Conservation (phyloP, 2,888 invertebrate genomes). For the Celastrina argiolus region DNA sequence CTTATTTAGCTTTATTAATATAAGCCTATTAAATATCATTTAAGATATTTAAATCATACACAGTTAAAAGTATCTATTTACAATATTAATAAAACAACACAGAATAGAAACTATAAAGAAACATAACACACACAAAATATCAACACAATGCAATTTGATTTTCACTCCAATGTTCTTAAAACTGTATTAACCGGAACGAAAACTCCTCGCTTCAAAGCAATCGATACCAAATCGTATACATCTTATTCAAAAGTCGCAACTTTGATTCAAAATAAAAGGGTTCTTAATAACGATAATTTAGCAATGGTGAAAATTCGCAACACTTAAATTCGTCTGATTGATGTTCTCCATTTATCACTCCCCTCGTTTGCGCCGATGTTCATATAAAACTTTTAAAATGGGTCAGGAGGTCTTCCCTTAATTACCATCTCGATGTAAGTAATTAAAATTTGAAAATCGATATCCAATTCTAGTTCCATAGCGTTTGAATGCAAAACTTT, state of each 20-base stretch:
- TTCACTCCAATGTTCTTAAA: neutral
- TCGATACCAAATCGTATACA: neutral
- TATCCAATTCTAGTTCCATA: conserved; percentile 37
- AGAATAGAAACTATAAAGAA: too few species aligned
- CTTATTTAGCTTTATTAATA: too few species aligned
- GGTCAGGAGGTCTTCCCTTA: conserved; percentile 70
- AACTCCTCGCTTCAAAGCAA: neutral
- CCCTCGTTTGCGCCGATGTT: conserved; percentile 57
- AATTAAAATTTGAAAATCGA: conserved; percentile 70
- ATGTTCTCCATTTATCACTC: conserved; percentile 75
- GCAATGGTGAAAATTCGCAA: conserved; percentile 68
- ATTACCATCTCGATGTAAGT: conserved; percentile 62
- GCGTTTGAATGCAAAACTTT: conserved; percentile 24
- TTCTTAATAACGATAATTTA: conserved; percentile 52
- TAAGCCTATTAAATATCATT: too few species aligned
- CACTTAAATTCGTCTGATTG: conserved; percentile 74
- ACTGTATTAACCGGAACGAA: neutral
- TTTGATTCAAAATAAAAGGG: conserved; percentile 47
- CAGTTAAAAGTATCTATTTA: too few species aligned
- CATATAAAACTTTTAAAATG: conserved; percentile 73
- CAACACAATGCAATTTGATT: neutral
- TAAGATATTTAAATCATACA: too few species aligned
- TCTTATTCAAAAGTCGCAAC: conserved; percentile 25
- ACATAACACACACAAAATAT: too few species aligned
- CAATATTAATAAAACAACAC: too few species aligned